Percentiles rank a stretch among this genome's conserved stretches.
These are phyloP conservation scores for Ganaspis sp. DNA, from an alignment of 1,140 invertebrate genomes.

Conservation along the genomic window DNA sequence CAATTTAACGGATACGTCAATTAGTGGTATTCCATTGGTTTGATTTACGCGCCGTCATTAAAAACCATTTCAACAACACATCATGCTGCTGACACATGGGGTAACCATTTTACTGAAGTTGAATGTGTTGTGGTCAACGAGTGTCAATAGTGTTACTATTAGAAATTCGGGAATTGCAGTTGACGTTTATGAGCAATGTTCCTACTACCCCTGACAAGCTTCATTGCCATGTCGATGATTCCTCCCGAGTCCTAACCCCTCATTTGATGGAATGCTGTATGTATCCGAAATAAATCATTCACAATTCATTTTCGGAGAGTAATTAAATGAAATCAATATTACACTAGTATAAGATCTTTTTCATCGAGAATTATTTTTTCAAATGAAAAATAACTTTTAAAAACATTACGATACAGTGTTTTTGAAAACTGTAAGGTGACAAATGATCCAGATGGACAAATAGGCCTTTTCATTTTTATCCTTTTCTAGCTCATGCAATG, in stretches of 20 bases:
- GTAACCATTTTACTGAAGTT: neutral
- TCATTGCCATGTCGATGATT: constrained; percentile 6
- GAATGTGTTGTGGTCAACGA: neutral
- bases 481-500: too few relatives aligned
- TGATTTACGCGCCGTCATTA: neutral
- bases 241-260: neutral
- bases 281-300: neutral
- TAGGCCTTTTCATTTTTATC: too few relatives aligned
- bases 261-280: neutral
- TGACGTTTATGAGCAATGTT: constrained; percentile 13
- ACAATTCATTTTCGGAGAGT: too few relatives aligned
- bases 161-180: constrained; percentile 5
- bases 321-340: too few relatives aligned
- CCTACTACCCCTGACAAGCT: neutral
- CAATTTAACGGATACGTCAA: too few relatives aligned
- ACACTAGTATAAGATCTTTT: neutral
- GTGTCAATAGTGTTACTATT: constrained; percentile 10
- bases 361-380: too few relatives aligned
- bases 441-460: too few relatives aligned
- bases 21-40: too few relatives aligned
- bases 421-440: too few relatives aligned
- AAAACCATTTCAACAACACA: constrained; percentile 7
- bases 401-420: too few relatives aligned
- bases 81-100: neutral
- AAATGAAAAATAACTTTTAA: too few relatives aligned